These are phyloP conservation scores for Ctenoplectra terminalis DNA, from an alignment of 1,140 invertebrate genomes.

Conservation along the genomic window DNA sequence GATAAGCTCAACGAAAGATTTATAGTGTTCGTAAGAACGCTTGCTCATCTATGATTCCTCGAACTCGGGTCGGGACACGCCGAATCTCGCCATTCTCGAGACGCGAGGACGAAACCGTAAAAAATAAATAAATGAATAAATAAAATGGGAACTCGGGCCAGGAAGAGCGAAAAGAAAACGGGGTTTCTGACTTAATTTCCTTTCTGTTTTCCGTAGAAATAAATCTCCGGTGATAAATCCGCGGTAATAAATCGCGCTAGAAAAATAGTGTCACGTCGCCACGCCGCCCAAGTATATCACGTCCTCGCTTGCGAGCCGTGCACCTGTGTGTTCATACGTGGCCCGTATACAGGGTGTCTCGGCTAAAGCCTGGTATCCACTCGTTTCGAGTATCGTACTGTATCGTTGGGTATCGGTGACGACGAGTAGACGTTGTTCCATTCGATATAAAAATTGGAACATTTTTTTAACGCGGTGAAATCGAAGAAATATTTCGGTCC, in stretches of 20 bases:
- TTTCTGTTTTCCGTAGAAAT: slow-evolving; percentile 35
- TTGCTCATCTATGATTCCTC: not conserved
- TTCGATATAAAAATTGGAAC: too few relatives aligned
- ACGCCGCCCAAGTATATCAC: slow-evolving; percentile 38
- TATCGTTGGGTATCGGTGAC: too few relatives aligned
- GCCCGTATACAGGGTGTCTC: not conserved
- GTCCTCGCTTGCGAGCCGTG: slow-evolving; percentile 16
- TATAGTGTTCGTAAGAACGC: not conserved
- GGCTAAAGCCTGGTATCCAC: too few relatives aligned
- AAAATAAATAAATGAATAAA: too few relatives aligned
- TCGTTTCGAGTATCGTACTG: too few relatives aligned
- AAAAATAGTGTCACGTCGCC: slow-evolving; percentile 52
- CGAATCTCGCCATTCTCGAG: not conserved
- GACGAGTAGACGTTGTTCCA: too few relatives aligned
- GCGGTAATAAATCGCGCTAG: slow-evolving; percentile 43
- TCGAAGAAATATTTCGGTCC: too few relatives aligned
- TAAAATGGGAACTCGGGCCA: too few relatives aligned
- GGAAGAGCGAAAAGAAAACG: slow-evolving; percentile 10
- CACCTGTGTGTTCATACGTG: slow-evolving; percentile 36
- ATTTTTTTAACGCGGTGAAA: too few relatives aligned
- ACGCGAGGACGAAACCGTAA: not conserved
- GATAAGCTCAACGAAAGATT: slow-evolving; percentile 5
- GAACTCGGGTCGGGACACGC: too few relatives aligned
- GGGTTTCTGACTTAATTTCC: slow-evolving; percentile 53
- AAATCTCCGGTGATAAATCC: slow-evolving; percentile 59